Evolutionary conservation across 2,888 invertebrate species (phyloP).

Genomic region (Bhutanitis thaidina): DNA sequence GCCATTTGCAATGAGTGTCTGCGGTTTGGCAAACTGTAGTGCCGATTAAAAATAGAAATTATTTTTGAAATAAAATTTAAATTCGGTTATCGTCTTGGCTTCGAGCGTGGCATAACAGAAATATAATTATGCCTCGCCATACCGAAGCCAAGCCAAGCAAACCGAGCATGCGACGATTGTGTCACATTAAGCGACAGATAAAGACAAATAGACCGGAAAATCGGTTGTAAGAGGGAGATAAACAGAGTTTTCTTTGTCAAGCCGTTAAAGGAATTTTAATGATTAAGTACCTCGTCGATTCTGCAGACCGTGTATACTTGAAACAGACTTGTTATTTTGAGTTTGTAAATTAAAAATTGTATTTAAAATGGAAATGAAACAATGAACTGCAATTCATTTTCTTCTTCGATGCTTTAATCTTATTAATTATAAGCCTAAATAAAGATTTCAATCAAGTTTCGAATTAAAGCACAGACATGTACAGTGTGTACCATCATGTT

Average conservation of each 20-base stretch:
- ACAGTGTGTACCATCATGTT: no score
- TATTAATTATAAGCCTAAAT: no score
- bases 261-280: constrained; percentile 63
- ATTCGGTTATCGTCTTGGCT: constrained; percentile 28
- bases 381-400: background rate
- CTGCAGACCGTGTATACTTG: constrained; percentile 9
- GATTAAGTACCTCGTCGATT: constrained; percentile 48
- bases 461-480: no score
- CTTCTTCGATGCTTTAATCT: background rate
- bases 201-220: constrained; percentile 77
- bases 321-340: constrained; percentile 15
- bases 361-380: background rate
- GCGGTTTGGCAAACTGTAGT: constrained; percentile 4
- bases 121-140: constrained; percentile 35
- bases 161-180: constrained; percentile 71
- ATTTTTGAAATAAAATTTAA: constrained; percentile 19
- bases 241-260: constrained; percentile 58
- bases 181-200: constrained; percentile 74
- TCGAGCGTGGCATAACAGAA: constrained; percentile 27
- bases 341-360: background rate
- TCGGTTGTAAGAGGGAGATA: constrained; percentile 65
- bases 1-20: background rate
- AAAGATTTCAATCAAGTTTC: no score
- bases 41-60: constrained; percentile 22
- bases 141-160: constrained; percentile 50